A percentile compares a stretch with the other conserved stretches of the same genome.
phyloP scores from a whole-genome alignment of 2,113 vertebrate genomes.

The Muntiacus reevesi region DNA sequence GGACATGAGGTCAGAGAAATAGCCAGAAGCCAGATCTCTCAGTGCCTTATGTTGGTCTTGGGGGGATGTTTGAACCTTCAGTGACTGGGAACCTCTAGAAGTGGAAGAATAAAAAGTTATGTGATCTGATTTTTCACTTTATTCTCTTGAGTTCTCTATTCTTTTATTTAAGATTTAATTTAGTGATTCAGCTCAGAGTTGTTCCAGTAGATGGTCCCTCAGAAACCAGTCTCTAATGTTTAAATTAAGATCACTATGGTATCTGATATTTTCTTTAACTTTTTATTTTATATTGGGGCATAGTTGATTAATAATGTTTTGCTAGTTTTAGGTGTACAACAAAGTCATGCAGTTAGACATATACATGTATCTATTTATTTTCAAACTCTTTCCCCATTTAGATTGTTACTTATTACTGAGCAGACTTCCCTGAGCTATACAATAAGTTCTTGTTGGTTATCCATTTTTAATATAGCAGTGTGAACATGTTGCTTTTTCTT shows the following conservation, averaged over 20 bases:
- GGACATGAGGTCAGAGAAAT: background rate
- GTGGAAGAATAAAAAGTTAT: background rate
- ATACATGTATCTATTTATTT: background rate
- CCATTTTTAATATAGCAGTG: background rate
- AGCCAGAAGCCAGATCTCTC: background rate
- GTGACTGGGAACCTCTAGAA: background rate
- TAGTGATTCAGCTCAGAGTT: background rate
- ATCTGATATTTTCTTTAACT: background rate
- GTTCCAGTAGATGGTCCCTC: background rate
- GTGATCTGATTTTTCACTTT: background rate
- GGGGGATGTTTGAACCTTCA: background rate
- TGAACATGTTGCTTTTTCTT: background rate
- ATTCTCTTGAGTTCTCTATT: background rate
- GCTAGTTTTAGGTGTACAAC: background rate
- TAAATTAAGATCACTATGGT: background rate
- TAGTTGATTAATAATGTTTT: background rate
- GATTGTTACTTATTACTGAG: background rate
- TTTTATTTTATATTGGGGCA: background rate
- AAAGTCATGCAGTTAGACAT: background rate
- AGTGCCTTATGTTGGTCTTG: background rate
- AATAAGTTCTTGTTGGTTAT: background rate
- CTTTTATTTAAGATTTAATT: background rate
- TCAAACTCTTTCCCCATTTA: background rate
- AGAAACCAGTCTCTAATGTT: background rate
- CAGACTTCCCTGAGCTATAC: background rate